Evolutionary conservation across 2,888 invertebrate genomes (phyloP).

Genomic region (Macaria liturata): DNA sequence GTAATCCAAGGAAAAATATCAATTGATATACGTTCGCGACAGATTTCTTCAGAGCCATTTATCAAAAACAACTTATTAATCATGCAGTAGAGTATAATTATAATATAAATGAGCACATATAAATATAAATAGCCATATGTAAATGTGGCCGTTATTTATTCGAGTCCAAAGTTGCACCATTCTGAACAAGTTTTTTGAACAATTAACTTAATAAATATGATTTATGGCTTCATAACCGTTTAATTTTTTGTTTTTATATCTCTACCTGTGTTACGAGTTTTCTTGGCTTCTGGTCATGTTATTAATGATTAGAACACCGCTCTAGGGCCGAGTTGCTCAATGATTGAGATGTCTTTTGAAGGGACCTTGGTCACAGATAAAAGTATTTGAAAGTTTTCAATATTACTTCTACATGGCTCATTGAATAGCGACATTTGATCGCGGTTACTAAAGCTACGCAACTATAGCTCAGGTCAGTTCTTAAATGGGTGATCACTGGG

Average conservation of each 20-base stretch:
- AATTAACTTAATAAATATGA: conserved; percentile 16
- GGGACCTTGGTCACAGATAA: too few species aligned
- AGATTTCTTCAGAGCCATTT: background rate
- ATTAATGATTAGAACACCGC: too few species aligned
- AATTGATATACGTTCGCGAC: too few species aligned
- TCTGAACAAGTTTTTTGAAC: conserved; percentile 6
- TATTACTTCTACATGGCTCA: too few species aligned
- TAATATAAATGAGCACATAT: conserved; percentile 11
- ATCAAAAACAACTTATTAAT: conserved; percentile 5
- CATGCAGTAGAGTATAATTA: conserved; percentile 6
- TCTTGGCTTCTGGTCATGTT: conserved; percentile 5
- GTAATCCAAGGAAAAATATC: too few species aligned
- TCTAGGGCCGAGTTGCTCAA: too few species aligned
- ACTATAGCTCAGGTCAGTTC: too few species aligned
- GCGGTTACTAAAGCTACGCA: too few species aligned
- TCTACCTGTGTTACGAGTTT: conserved; percentile 4
- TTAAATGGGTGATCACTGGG: too few species aligned
- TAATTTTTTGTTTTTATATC: conserved; percentile 17
- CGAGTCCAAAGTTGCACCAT: conserved; percentile 17
- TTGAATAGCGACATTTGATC: too few species aligned
- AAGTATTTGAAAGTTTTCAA: too few species aligned
- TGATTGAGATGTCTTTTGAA: too few species aligned
- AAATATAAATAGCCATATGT: conserved; percentile 15
- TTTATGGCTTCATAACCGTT: conserved; percentile 15
- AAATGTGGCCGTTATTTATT: conserved; percentile 12